Evolutionary conservation across 1,140 invertebrate genomes (phyloP).

Genomic region (Notospermus geniculatus): DNA sequence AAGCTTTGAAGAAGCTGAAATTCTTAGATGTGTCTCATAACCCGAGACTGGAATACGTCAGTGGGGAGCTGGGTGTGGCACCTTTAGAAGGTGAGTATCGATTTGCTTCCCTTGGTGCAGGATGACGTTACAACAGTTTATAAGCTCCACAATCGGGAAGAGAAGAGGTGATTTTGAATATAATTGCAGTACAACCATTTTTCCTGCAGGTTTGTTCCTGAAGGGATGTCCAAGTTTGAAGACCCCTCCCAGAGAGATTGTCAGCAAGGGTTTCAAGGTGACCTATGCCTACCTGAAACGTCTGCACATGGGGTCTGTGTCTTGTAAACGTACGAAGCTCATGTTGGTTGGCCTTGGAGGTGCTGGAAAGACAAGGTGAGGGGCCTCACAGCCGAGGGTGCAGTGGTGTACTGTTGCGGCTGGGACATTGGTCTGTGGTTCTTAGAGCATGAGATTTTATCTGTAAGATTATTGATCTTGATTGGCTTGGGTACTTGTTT

Average conservation of each 20-base stretch:
- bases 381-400: no score
- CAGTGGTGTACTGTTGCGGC: no score
- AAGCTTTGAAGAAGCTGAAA: conserved; percentile 26
- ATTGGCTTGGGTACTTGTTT: no score
- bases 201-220: conserved; percentile 35
- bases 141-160: no score
- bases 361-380: conserved; percentile 56
- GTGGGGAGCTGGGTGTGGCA: conserved; percentile 29
- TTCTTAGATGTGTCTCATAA: conserved; percentile 34
- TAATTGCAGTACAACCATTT: no score
- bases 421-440: no score
- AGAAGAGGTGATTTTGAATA: no score
- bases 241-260: conserved; percentile 51
- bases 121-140: no score
- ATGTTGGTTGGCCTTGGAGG: conserved; percentile 56
- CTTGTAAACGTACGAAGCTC: conserved; percentile 51
- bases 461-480: no score
- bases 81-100: conserved; percentile 36
- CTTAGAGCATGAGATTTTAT: no score
- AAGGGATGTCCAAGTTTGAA: conserved; percentile 42
- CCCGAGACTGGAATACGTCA: conserved; percentile 28
- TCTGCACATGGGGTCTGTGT: conserved; percentile 40
- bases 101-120: no score
- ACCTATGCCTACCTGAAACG: conserved; percentile 45
- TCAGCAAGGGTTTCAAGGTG: conserved; percentile 38